Conservation (phyloP, 2,888 invertebrate species). For the Vannuccia rotundouncinata region DNA sequence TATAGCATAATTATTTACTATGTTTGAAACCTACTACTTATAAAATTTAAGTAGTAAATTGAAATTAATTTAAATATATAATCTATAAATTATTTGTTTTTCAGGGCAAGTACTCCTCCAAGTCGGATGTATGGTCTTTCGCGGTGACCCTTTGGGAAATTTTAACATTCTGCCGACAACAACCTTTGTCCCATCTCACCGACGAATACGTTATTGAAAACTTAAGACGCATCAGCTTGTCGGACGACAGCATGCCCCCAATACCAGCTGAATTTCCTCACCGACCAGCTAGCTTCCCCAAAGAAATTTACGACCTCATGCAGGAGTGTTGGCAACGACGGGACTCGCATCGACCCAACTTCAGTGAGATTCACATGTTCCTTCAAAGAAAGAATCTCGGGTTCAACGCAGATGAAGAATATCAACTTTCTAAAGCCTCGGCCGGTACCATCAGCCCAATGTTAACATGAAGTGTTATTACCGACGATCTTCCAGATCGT, state of each 20-base stretch:
- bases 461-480: neutral
- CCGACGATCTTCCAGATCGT: no score
- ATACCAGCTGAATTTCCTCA: neutral
- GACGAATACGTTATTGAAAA: conserved; percentile 68
- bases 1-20: no score
- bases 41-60: neutral
- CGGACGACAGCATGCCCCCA: neutral
- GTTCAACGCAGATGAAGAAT: conserved; percentile 53
- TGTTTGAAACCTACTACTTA: neutral
- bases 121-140: conserved; percentile 84
- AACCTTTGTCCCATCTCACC: conserved; percentile 69
- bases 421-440: neutral
- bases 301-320: conserved; percentile 83
- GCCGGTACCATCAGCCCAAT: neutral
- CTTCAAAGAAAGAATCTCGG: conserved; percentile 61
- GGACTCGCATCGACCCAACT: conserved; percentile 72
- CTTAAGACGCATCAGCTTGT: neutral
- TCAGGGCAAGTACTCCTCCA: conserved; percentile 76
- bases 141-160: conserved; percentile 81
- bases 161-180: conserved; percentile 68
- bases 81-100: conserved; percentile 42
- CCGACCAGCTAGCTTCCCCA: conserved; percentile 68
- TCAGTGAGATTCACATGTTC: conserved; percentile 79
- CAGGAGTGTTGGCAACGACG: conserved; percentile 81
- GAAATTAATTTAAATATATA: neutral